Conservation (phyloP, 1,140 invertebrate genomes). For the Babylonia areolata region DNA sequence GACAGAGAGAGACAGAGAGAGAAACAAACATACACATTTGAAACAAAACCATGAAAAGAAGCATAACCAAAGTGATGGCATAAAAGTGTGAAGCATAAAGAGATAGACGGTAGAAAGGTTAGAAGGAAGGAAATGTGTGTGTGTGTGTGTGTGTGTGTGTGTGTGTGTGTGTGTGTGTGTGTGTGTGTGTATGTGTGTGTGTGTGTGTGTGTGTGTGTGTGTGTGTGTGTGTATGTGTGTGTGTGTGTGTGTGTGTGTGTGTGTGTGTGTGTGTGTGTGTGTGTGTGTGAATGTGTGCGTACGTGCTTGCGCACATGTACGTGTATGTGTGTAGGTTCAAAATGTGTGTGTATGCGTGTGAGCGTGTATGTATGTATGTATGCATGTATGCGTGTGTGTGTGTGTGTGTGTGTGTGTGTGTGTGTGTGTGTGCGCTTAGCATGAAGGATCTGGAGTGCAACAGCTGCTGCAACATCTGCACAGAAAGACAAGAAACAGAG, state of each 20-base stretch:
- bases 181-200: not conserved
- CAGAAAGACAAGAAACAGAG: too few species aligned
- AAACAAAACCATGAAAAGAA: too few species aligned
- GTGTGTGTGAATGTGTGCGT: not conserved
- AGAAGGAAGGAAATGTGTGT: not conserved
- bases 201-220: constrained; percentile 3
- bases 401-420: not conserved
- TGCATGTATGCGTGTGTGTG: not conserved
- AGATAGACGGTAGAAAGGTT: too few species aligned
- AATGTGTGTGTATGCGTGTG: not conserved
- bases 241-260: not conserved
- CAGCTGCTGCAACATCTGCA: too few species aligned
- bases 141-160: not conserved
- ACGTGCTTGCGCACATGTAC: not conserved
- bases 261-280: not conserved
- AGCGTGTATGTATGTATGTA: not conserved
- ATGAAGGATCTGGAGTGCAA: too few species aligned
- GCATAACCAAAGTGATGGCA: too few species aligned
- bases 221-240: not conserved
- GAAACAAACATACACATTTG: too few species aligned
- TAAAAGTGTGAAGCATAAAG: too few species aligned
- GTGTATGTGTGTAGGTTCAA: not conserved
- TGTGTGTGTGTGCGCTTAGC: not conserved
- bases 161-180: constrained; percentile 2
- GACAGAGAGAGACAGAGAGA: too few species aligned